Base-by-base conservation (phyloP, 2,797 vertebrate species). In the Rhinoraja longicauda region DNA sequence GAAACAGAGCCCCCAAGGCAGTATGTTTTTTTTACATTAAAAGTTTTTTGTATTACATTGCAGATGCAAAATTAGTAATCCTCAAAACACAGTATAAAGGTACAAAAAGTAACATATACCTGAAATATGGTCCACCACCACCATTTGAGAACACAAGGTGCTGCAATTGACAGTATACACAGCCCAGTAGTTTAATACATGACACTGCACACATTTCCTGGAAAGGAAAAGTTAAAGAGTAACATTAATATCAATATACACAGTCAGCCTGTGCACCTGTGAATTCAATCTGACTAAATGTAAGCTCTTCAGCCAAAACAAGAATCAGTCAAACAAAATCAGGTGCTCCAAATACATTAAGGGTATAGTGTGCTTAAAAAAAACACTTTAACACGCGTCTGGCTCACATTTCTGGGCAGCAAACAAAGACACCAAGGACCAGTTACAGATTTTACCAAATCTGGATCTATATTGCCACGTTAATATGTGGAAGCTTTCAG, bases 191-290 rank as follows among this genome's bases (percentile, higher is more conserved):
- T 97, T 96, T 93, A 97, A 95, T 94, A 97, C 95, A 94, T 97
- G 97, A 94, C 98, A 99, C 93, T 96, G 96, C 94, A 97, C 95
- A 95, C 98, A 99, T 93, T 96, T 97, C 97, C 99, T 99, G 94
- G 82, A 94, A 94, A 94, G 94, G 72, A 93, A 84, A 94, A 76
- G 62, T 67, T 32, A 67, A 17, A 67, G n/a, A 88, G n/a, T n/a
- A 88, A 36, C 17, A 32, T 67, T 7, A 67, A 32, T 88, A 13
- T 36, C 53, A 39, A 2, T 75, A n/a, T 92, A 92, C 26, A 92
- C 5, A 72, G 70, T 75, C 92, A 29, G 36, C 10, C 70, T 29
- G 26, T 53, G 0, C 0, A 75, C 29, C 53, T 75, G 24, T 29
- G 13, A 29, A 36, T 72, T 72, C 7, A 90, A 36, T 19, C 62